A percentile compares a stretch with the other conserved stretches of the same genome.
These are phyloP conservation scores for Orthosia gothica DNA, from an alignment of 2,888 invertebrate species.

Conservation along the genomic window DNA sequence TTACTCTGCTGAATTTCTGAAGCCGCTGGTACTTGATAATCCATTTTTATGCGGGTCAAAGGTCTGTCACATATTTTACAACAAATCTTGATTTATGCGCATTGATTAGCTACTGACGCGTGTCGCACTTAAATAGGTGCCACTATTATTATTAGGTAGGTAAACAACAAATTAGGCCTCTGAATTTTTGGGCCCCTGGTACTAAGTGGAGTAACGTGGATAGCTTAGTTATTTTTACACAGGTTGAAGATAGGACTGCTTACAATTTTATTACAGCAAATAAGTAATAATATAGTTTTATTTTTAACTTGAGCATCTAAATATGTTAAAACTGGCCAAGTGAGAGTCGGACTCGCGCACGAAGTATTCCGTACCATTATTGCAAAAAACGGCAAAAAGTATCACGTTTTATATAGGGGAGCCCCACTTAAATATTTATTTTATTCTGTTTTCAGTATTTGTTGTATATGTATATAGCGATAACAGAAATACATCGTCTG, in stretches of 20 bases:
- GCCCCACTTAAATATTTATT: too few relatives aligned
- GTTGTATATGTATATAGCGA: too few relatives aligned
- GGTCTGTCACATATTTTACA: background rate
- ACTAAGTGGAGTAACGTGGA: background rate
- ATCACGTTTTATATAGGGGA: too few relatives aligned
- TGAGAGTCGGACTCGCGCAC: too few relatives aligned
- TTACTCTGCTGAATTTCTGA: slow-evolving; percentile 35
- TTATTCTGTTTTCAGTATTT: too few relatives aligned
- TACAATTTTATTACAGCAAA: background rate
- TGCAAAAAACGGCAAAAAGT: too few relatives aligned
- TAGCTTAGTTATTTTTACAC: background rate
- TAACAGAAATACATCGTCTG: too few relatives aligned
- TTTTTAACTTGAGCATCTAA: too few relatives aligned
- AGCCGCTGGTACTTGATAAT: slow-evolving; percentile 21
- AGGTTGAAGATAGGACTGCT: background rate
- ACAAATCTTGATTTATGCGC: background rate
- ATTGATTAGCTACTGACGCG: slow-evolving; percentile 64
- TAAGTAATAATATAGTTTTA: background rate
- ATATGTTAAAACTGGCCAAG: too few relatives aligned
- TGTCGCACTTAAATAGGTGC: slow-evolving; percentile 38
- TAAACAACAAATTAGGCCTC: slow-evolving; percentile 26
- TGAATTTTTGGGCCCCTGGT: slow-evolving; percentile 30
- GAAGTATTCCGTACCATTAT: too few relatives aligned
- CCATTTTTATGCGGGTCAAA: background rate
- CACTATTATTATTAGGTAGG: slow-evolving; percentile 51